phyloP scores from a whole-genome alignment of 1,140 invertebrate species.

The Spodoptera litura region DNA sequence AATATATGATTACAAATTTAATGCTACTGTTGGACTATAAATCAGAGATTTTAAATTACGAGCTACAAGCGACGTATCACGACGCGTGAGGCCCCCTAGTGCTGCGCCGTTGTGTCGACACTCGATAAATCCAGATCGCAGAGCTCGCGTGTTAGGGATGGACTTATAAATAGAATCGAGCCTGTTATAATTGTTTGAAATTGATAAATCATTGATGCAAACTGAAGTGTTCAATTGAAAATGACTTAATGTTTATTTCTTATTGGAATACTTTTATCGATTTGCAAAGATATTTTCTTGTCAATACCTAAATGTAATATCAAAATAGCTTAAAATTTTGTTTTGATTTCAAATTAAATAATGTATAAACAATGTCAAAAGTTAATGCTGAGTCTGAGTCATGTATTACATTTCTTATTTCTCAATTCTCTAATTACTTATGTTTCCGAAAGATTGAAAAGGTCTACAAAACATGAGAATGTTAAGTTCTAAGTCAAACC shows the following conservation, averaged over 20 bases:
- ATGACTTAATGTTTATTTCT: constrained; percentile 26
- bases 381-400: too few species aligned
- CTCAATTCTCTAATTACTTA: too few species aligned
- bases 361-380: too few species aligned
- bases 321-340: too few species aligned
- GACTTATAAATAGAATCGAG: constrained; percentile 48
- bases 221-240: constrained; percentile 43
- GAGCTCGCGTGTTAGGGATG: constrained; percentile 51
- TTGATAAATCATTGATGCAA: constrained; percentile 45
- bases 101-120: constrained; percentile 77
- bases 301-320: too few species aligned
- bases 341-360: too few species aligned
- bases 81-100: constrained; percentile 83
- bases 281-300: background rate
- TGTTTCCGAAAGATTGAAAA: too few species aligned
- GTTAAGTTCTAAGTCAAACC: background rate
- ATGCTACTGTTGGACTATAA: constrained; percentile 85
- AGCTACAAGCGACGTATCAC: constrained; percentile 77
- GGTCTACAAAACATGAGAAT: too few species aligned
- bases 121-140: constrained; percentile 64
- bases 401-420: too few species aligned
- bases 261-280: constrained; percentile 33
- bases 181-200: constrained; percentile 48
- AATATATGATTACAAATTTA: constrained; percentile 86
- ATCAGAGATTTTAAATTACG: constrained; percentile 84